These are phyloP conservation scores for Labroides dimidiatus DNA, from an alignment of 2,797 vertebrate genomes.

Conservation along the genomic window DNA sequence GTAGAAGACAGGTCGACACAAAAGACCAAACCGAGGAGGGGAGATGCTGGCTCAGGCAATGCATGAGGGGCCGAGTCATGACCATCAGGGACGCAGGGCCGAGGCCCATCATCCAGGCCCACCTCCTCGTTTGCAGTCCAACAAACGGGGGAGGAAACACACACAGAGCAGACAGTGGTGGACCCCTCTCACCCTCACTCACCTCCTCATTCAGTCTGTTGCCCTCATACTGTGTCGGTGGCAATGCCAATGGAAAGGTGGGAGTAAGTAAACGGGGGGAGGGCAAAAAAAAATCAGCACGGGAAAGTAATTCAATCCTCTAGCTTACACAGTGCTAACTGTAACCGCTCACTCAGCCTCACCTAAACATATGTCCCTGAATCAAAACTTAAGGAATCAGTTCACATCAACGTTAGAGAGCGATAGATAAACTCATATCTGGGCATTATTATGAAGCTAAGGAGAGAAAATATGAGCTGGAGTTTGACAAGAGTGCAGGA, in stretches of 20 bases:
- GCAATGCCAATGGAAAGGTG: constrained; percentile 84
- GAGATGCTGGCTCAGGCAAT: constrained; percentile 71
- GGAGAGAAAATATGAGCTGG: neutral
- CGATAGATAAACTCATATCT: neutral
- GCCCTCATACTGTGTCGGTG: constrained; percentile 83
- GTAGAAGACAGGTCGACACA: constrained; percentile 66
- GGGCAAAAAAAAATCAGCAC: constrained; percentile 60
- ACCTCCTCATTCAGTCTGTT: constrained; percentile 85
- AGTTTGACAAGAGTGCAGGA: neutral
- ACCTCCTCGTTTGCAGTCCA: constrained; percentile 70
- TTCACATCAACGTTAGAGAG: constrained; percentile 9
- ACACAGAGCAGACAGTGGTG: constrained; percentile 69
- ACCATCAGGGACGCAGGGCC: constrained; percentile 50
- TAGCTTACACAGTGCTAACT: constrained; percentile 38
- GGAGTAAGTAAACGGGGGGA: constrained; percentile 78
- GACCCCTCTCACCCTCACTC: constrained; percentile 79
- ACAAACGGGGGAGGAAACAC: constrained; percentile 70
- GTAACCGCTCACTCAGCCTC: constrained; percentile 15
- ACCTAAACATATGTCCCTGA: neutral
- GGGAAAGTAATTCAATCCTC: constrained; percentile 56
- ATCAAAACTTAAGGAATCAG: constrained; percentile 5
- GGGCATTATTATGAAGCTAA: neutral
- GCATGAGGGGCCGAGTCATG: constrained; percentile 60
- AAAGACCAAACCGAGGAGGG: constrained; percentile 74
- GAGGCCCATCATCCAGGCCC: constrained; percentile 57